Evolutionary conservation across 2,888 invertebrate species (phyloP), one percentile per base, ranked within the genome.

Genomic region (Ectemnius continuus): DNA sequence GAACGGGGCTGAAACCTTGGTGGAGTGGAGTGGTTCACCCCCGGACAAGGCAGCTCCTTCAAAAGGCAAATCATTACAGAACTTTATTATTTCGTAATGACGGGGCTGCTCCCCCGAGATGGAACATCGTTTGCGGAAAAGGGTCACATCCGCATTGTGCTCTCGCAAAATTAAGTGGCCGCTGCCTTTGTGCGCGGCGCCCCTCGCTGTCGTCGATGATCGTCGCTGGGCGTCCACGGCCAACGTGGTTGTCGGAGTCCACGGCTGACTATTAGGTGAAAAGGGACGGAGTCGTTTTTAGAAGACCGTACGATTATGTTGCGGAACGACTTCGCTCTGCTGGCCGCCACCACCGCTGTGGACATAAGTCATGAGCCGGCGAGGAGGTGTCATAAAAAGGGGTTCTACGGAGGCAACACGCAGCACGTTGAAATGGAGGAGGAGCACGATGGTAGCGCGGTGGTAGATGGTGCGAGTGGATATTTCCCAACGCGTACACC

Each of bases 361-460:
- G 83, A 75, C 83, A 83, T 86, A 87, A 87, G 86, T 86, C 86
- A 86, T 80, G 62, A 18, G 66, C 60, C 66, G 73, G 76, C 13
- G 58, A 23, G 61, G 45, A 77, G 71, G 81, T 78, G 80, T 78
- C 72, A 77, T 82, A 77, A 79, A 84, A 74, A 82, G 81, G 70
- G 78, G 78, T 78, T 74, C 67, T 66, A 61, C 26, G 60, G 23
- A 72, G 74, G 66, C 61, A 72, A 67, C 59, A 16, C 58, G 65
- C 67, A 70, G 23, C 52, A 64, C 57, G 60, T 45, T 26, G 52
- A 60, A 67, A 71, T 56, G 61, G 16, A 47, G 4, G 18, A 36
- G 36, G 36, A 36, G 23, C 8, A 11, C 36, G 36, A 13, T 52
- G 13, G 62, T 57, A 57, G 2, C 18, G 20, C 62, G 26, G 26